Base-by-base conservation (phyloP, 1,140 invertebrate genomes). In the Drosophila orosa region DNA sequence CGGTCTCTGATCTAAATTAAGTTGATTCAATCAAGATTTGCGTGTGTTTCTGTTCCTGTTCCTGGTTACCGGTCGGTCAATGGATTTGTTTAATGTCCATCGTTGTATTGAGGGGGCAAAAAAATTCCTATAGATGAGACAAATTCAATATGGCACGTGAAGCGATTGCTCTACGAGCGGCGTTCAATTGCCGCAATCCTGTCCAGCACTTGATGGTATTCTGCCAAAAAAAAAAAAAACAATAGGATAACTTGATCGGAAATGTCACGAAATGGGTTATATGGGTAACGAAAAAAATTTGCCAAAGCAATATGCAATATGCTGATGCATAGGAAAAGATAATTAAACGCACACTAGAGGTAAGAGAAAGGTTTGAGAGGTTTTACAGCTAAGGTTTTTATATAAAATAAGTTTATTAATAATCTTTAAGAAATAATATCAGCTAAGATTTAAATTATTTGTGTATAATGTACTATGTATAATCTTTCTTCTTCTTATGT, bases 1-100 rank as follows among this genome's bases (percentile, higher is more conserved):
- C 86, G 82, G 62, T 56, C 80, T 78, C 82, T 86, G 82, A 86
- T 86, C 82, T 86, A 86, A 86, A 86, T 86, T 86, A 86, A 86
- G 82, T 86, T 87, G 82, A 87, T 86, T 86, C 82, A 86, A 86
- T 86, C 82, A 86, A 86, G 82, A 86, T 86, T 87, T 86, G 79
- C 82, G 75, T 87, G 80, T 75, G 48, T 68, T 75, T 71, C 55
- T 40, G 56, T 42, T 31, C 22, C 25, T 8, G 31, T 56, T 61
- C 24, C 24, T 44, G 25, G 56, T 37, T 60, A 8, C 39, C 27
- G 44, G 44, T 60, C 45, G 71, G 71, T 75, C 82, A 85, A 78
- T 82, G 82, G 83, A 76, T 86, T 86, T 86, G 80, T 73, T 87
- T 86, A 87, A 86, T 87, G 83, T 74, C 71, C 62, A 62, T 12